phyloP scores from a whole-genome alignment of 2,888 invertebrate genomes.

The Drosophila hamatofila region DNA sequence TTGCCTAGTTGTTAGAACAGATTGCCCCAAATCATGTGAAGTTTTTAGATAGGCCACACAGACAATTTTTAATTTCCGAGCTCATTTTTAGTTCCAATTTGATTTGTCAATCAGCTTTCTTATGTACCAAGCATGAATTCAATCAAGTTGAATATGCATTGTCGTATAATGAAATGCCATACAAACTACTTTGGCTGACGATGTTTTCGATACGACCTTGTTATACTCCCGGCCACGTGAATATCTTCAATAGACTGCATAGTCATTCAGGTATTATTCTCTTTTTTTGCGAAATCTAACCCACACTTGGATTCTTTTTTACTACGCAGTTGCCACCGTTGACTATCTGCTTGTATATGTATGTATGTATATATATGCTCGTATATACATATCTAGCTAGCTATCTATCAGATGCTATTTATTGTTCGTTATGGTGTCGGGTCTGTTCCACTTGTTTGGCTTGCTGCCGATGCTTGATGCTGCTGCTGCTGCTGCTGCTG shows the following conservation, averaged over 20 bases:
- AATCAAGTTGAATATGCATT: neutral
- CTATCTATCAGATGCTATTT: slow-evolving; percentile 21
- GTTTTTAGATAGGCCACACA: neutral
- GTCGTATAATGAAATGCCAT: slow-evolving; percentile 1
- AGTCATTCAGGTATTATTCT: slow-evolving; percentile 26
- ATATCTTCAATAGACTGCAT: neutral
- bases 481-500: neutral
- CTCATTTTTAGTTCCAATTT: neutral
- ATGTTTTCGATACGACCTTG: neutral
- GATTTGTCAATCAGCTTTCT: neutral
- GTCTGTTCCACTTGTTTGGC: slow-evolving; percentile 63
- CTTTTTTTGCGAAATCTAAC: slow-evolving; percentile 35
- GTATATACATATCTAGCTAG: slow-evolving; percentile 4
- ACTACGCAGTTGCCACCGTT: slow-evolving; percentile 41
- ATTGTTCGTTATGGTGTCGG: slow-evolving; percentile 35
- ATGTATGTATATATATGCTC: neutral
- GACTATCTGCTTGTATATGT: slow-evolving; percentile 19
- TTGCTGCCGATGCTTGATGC: slow-evolving; percentile 25
- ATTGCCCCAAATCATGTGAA: neutral
- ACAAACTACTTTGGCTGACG: neutral
- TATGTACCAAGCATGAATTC: neutral
- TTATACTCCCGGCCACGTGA: neutral
- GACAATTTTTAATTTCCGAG: neutral
- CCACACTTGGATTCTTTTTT: slow-evolving; percentile 28
- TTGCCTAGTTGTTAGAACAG: neutral